Percentiles rank a stretch among this genome's conserved stretches.
Conservation (phyloP, 2,113 vertebrate genomes). For the Actenoides lindsayi region DNA sequence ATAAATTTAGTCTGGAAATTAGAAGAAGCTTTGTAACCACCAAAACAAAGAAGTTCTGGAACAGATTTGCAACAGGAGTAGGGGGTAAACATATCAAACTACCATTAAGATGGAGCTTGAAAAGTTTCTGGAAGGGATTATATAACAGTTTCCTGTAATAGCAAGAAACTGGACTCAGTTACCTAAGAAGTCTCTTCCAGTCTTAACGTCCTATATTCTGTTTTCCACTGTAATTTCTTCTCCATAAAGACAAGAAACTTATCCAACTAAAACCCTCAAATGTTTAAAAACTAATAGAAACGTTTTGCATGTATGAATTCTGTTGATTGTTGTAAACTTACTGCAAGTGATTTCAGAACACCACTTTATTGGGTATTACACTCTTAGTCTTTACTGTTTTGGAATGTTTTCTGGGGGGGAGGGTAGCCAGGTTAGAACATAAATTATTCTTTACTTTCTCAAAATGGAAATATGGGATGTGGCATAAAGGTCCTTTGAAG, state of each 20-base stretch:
- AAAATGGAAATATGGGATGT: background rate
- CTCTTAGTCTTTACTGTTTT: background rate
- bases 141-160: constrained; percentile 61
- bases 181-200: background rate
- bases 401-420: background rate
- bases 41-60: constrained; percentile 41
- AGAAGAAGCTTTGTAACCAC: constrained; percentile 14
- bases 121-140: constrained; percentile 50
- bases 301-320: background rate
- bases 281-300: background rate
- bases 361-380: background rate
- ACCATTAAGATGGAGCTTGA: constrained; percentile 27
- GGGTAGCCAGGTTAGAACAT: background rate
- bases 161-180: constrained; percentile 30
- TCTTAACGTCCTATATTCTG: background rate
- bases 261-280: background rate
- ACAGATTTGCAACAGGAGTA: constrained; percentile 29
- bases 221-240: background rate
- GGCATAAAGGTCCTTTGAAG: background rate
- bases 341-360: background rate
- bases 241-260: background rate
- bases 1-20: constrained; percentile 26
- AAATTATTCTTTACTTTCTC: background rate
- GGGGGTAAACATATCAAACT: constrained; percentile 33
- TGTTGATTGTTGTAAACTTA: background rate